These are phyloP conservation scores for Agelaius phoeniceus DNA, from an alignment of 2,113 vertebrate genomes.

Conservation along the genomic window DNA sequence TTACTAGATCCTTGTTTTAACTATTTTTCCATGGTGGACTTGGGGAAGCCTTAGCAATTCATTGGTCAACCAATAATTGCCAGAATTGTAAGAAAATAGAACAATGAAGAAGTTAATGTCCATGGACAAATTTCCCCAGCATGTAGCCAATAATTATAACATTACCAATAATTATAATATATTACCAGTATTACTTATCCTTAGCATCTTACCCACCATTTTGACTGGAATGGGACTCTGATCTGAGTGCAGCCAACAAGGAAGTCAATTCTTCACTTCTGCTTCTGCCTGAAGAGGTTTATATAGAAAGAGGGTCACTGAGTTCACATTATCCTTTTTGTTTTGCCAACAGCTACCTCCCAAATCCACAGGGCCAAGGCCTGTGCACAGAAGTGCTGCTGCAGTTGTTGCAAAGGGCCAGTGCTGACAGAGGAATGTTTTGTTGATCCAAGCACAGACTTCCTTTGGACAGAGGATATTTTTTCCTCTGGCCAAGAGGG, in stretches of 20 bases:
- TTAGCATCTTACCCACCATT: not conserved
- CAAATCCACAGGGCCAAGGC: not conserved
- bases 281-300: not conserved
- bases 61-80: not conserved
- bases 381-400: not conserved
- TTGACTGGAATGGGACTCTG: not conserved
- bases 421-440: not conserved
- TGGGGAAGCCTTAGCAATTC: not conserved
- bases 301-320: not conserved
- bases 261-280: not conserved
- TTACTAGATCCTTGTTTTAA: not conserved
- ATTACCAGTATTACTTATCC: not conserved
- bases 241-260: not conserved
- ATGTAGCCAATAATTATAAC: not conserved
- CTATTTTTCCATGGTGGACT: fast-evolving
- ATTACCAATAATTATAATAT: not conserved
- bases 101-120: not conserved
- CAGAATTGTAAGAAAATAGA: not conserved
- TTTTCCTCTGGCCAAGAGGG: not conserved
- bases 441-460: fast-evolving
- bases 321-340: not conserved
- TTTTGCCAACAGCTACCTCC: not conserved
- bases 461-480: not conserved
- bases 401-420: not conserved
- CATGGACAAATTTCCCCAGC: not conserved